Conservation (phyloP, 2,888 invertebrate species). For the Andrena dorsata region DNA sequence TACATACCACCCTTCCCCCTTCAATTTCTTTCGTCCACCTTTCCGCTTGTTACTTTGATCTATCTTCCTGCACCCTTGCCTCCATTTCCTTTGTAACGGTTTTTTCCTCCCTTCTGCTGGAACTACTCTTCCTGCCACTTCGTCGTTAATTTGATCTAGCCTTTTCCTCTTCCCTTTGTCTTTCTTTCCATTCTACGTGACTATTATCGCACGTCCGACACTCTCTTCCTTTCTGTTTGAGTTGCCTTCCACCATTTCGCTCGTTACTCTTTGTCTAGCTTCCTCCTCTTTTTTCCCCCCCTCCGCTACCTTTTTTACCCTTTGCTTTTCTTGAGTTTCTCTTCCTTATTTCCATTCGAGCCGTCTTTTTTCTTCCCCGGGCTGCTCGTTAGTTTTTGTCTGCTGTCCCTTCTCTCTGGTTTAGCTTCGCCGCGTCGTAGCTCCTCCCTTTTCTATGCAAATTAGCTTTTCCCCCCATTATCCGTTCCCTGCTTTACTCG, state of each 20-base stretch:
- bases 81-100: constrained; percentile 20
- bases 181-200: constrained; percentile 17
- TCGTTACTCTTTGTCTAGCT: neutral
- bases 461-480: too few relatives aligned
- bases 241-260: neutral
- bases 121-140: constrained; percentile 8
- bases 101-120: constrained; percentile 3
- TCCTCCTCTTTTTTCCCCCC: neutral
- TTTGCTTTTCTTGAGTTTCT: neutral
- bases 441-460: neutral
- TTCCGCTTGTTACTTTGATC: constrained; percentile 25
- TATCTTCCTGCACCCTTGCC: constrained; percentile 25
- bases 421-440: neutral
- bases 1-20: neutral
- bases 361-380: neutral
- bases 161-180: constrained; percentile 4
- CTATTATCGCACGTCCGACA: neutral
- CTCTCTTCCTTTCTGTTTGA: neutral
- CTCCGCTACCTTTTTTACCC: too few relatives aligned
- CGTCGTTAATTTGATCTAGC: constrained; percentile 19
- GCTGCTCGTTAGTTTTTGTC: neutral
- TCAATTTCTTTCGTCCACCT: neutral
- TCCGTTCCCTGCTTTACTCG: too few relatives aligned
- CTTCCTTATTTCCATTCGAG: neutral
- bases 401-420: neutral